Evolutionary conservation across 2,113 vertebrate species (phyloP), one percentile per base, ranked within the genome.

Genomic region (Pterocles gutturalis): DNA sequence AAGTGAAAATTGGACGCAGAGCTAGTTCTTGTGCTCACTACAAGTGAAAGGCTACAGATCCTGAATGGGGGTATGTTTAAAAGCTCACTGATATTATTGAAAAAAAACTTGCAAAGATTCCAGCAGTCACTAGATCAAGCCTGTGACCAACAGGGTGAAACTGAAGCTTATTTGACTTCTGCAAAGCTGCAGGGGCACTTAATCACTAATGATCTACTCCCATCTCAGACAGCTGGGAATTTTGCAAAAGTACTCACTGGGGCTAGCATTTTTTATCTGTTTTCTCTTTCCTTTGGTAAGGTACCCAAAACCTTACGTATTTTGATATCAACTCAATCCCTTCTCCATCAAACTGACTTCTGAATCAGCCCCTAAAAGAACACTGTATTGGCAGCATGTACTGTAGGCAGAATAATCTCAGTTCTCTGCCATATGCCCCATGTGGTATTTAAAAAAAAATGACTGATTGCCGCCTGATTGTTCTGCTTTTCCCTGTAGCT

Each of bases 401-500:
- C 71, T 46, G 58, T 34, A 51, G 54, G 62, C 85, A 95, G 55
- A 83, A 83, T 58, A 73, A 87, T 46, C 64, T 66, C 94, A 15
- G 26, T 64, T 84, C 83, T 89, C 88, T 97, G 83, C 88, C 90
- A 90, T 83, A 64, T 69, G 67, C 75, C 75, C 82, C 85, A 70
- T 83, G 90, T 71, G 60, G 76, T 83, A 58, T 86, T 94, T 88
- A 43, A 19, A 80, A 96, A 96, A 41, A 93, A 80, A 90, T 64
- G 64, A 77, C 82, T 93, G 96, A 94, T 77, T 54, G 79, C 60
- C 90, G 88, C 54, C 21, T 38, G 62, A 93, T 86, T 62, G 62
- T 75, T 89, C 80, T 94, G 83, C 82, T 88, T 91, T 96, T 85
- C 94, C 91, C 81, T 61, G 81, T 82, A 93, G 94, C 93, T 96